These are phyloP conservation scores for Heliconius sara DNA, from an alignment of 2,888 invertebrate species.

Conservation along the genomic window DNA sequence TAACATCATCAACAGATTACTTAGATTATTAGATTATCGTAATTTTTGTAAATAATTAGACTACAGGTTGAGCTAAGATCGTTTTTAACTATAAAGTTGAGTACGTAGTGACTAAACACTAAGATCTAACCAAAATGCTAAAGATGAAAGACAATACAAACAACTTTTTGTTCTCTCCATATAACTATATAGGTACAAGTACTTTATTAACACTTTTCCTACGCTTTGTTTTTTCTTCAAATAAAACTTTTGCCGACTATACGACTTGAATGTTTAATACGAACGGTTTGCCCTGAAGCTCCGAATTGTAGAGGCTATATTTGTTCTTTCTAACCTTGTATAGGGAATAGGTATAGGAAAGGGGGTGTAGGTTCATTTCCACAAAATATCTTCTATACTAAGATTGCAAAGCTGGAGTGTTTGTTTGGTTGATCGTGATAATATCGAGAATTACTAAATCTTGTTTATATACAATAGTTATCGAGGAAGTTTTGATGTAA, in stretches of 20 bases:
- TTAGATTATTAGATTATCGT: too few relatives aligned
- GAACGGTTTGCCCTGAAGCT: constrained; percentile 29
- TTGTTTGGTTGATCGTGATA: too few relatives aligned
- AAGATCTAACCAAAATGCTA: neutral
- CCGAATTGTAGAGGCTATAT: constrained; percentile 17
- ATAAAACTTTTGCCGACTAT: constrained; percentile 45
- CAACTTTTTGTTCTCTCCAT: neutral
- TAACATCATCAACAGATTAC: too few relatives aligned
- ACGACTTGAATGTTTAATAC: constrained; percentile 45
- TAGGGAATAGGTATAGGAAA: neutral
- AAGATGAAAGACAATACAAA: neutral
- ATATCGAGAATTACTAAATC: too few relatives aligned
- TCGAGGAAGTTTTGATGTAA: too few relatives aligned
- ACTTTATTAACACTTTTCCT: constrained; percentile 47
- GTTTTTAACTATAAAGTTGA: neutral
- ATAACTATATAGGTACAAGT: constrained; percentile 6
- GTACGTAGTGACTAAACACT: neutral
- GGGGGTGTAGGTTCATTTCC: neutral
- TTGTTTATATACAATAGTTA: too few relatives aligned
- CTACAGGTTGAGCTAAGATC: too few relatives aligned
- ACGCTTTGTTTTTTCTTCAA: constrained; percentile 44
- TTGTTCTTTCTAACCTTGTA: constrained; percentile 8
- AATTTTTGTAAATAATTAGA: too few relatives aligned
- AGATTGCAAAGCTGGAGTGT: too few relatives aligned
- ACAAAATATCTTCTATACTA: neutral